A percentile compares a stretch with the other conserved stretches of the same genome.
Evolutionary conservation across 92 coral and sea anemone species (phyloP).

Genomic region (Epizoanthus rinbou): DNA sequence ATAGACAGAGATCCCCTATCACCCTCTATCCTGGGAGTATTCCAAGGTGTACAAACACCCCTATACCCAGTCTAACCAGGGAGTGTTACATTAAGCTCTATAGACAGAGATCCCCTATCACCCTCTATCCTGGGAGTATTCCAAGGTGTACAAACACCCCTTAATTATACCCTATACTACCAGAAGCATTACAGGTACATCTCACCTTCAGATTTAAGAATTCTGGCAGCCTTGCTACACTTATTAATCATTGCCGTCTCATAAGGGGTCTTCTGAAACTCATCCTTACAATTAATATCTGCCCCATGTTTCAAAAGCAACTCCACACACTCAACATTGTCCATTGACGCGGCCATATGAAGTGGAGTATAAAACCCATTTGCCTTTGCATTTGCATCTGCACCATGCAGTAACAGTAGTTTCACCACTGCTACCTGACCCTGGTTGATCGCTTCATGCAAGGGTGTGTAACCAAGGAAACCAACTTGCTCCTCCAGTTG

Average conservation of each 20-base stretch:
- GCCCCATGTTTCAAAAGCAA: conserved; percentile 82
- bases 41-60: too few species aligned
- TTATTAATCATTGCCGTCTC: conserved; percentile 85
- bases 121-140: too few species aligned
- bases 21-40: too few species aligned
- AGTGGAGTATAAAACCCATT: conserved; percentile 92
- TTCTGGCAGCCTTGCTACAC: conserved; percentile 72
- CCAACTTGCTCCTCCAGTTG: conserved; percentile 85
- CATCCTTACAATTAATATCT: conserved; percentile 77
- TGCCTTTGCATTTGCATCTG: conserved; percentile 89
- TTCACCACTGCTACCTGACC: conserved; percentile 79
- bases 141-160: too few species aligned
- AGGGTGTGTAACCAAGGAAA: conserved; percentile 92
- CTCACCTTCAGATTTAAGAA: conserved; percentile 91
- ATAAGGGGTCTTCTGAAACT: conserved; percentile 88
- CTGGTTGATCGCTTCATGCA: conserved; percentile 72
- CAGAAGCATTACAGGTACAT: too few species aligned
- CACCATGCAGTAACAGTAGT: conserved; percentile 83
- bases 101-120: too few species aligned
- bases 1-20: too few species aligned
- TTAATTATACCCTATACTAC: background rate
- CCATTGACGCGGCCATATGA: conserved; percentile 95
- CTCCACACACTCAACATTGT: conserved; percentile 76
- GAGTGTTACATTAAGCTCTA: too few species aligned
- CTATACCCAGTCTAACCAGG: too few species aligned